Evolutionary conservation across 2,797 vertebrate genomes (phyloP), one percentile per base, ranked within the genome.

Genomic region (Oreochromis grahami): DNA sequence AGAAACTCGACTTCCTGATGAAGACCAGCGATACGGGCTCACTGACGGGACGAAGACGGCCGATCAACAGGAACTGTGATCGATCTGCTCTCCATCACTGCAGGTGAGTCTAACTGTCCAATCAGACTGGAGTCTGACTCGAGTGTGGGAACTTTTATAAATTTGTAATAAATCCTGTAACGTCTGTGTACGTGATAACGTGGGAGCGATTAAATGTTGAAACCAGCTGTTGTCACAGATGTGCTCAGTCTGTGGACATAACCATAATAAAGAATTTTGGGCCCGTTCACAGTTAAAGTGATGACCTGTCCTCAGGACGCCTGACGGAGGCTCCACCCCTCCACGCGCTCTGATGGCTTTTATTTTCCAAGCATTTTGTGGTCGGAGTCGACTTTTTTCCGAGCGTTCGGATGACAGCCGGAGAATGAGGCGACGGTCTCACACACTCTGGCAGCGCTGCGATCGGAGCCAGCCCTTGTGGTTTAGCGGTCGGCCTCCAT

Each of bases 401-500:
- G 3, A 76, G 50, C 96, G 86, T 95, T 95, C 80, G 80, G 82
- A 88, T 48, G 52, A 79, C 81, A 84, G 85, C 79, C 81, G 32
- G 70, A 41, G 6, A 70, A 21, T 14, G 2, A 88, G 84, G 86
- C 91, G 48, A 56, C 24, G 77, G 36, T 80, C 21, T 38, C 21
- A 32, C 89, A 10, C 58, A 41, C 45, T 36, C 81, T 29, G 78
- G 70, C 53, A 83, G 74, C 2, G 7, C 56, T 24, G 41, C 4
- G 45, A 72, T 80, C 6, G 55, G 76, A 82, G 95, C 96, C 83
- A 45, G 95, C 45, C 96, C 93, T 94, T 93, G 94, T 81, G 96
- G 96, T 97, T 97, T 94, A 96, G 91, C 92, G 94, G 97, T 96
- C 89, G 86, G 94, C 93, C 86, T 95, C 94, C 94, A 95, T 96